phyloP scores from a whole-genome alignment of 2,888 invertebrate genomes.

The Schrankia costaestrigalis region DNA sequence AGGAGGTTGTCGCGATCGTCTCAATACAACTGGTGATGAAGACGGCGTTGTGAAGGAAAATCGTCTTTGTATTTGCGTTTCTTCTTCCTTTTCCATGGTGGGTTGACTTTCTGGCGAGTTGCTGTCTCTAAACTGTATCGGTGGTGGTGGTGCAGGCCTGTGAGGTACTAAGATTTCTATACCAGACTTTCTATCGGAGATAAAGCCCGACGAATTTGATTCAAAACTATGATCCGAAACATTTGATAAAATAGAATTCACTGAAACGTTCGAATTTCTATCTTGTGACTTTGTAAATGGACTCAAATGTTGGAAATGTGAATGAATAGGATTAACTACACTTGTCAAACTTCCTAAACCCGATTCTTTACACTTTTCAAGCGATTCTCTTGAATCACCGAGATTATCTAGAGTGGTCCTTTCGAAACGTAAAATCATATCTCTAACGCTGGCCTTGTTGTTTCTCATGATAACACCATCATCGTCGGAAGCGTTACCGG shows the following conservation, averaged over 20 bases:
- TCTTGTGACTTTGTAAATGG: constrained; percentile 65
- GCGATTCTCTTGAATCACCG: constrained; percentile 60
- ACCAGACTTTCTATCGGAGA: constrained; percentile 67
- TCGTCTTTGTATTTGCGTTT: constrained; percentile 45
- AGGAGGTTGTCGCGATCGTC: constrained; percentile 68
- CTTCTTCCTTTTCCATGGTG: constrained; percentile 42
- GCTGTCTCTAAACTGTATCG: constrained; percentile 59
- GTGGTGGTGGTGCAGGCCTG: constrained; percentile 73
- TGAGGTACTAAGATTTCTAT: constrained; percentile 53
- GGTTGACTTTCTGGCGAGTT: constrained; percentile 54
- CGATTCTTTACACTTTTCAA: constrained; percentile 57
- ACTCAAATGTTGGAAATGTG: constrained; percentile 61
- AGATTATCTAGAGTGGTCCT: constrained; percentile 49
- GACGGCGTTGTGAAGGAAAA: constrained; percentile 64
- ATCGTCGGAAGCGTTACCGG: constrained; percentile 56
- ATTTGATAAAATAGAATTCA: constrained; percentile 74
- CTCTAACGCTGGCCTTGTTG: constrained; percentile 63
- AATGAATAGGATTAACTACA: constrained; percentile 65
- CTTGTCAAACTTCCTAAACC: constrained; percentile 63
- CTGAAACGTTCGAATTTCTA: constrained; percentile 72
- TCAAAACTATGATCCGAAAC: constrained; percentile 70
- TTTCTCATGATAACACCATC: constrained; percentile 62
- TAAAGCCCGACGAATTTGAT: constrained; percentile 75
- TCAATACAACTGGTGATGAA: constrained; percentile 57
- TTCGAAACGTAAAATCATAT: constrained; percentile 73